Evolutionary conservation across 2,797 vertebrate genomes (phyloP).

Genomic region (Darevskia nairensis): DNA sequence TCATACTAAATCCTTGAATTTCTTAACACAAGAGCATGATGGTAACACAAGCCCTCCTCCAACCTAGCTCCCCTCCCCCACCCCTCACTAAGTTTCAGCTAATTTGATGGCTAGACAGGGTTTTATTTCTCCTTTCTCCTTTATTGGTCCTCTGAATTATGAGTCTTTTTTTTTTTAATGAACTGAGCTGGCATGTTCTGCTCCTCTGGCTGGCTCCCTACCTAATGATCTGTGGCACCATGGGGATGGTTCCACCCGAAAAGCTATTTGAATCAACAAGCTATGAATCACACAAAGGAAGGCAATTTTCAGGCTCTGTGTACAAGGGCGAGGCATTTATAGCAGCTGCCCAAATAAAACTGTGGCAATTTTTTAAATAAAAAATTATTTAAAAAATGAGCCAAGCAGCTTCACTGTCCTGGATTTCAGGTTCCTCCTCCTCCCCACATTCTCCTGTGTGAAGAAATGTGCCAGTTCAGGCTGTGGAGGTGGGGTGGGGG

Average conservation of each 20-base stretch:
- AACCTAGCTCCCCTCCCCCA: neutral
- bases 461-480: neutral
- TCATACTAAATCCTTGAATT: neutral
- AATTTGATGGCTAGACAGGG: conserved; percentile 8
- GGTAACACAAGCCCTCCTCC: neutral
- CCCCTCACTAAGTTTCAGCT: neutral
- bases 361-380: neutral
- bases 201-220: conserved; percentile 17
- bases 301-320: conserved; percentile 5
- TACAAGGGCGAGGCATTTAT: neutral
- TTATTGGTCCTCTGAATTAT: conserved; percentile 17
- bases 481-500: neutral
- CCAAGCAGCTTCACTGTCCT: conserved; percentile 22
- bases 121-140: conserved; percentile 20
- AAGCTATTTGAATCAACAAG: conserved; percentile 35
- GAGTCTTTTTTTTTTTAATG: conserved; percentile 14
- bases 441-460: neutral
- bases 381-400: neutral
- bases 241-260: conserved; percentile 15
- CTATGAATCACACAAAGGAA: conserved; percentile 3
- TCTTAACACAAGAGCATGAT: neutral
- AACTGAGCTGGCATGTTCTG: conserved; percentile 9
- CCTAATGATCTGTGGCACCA: conserved; percentile 38
- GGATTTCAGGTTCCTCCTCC: fast-evolving
- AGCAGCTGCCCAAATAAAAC: neutral